Conservation (phyloP, 1,140 invertebrate genomes). For the Tetranychus cinnabarinus region DNA sequence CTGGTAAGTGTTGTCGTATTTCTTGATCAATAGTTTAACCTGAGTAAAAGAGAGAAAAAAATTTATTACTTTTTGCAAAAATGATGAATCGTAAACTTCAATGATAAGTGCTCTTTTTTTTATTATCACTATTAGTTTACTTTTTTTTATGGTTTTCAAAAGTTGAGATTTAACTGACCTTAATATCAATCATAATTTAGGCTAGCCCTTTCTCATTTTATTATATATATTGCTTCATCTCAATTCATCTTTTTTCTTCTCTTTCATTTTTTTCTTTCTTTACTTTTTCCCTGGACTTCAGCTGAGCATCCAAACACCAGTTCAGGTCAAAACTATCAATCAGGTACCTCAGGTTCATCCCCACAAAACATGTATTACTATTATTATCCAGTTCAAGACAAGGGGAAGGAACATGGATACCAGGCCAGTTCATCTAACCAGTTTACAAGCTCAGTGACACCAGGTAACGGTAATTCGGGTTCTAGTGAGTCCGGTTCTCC, state of each 20-base stretch:
- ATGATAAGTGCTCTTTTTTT: too few species aligned
- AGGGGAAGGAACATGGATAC: constrained; percentile 6
- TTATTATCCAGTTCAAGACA: constrained; percentile 15
- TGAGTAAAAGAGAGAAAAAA: too few species aligned
- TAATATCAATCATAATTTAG: too few species aligned
- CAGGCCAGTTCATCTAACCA: constrained; percentile 11
- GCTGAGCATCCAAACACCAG: neutral
- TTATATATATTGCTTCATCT: neutral
- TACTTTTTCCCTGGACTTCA: neutral
- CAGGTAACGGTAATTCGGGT: neutral
- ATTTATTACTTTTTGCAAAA: too few species aligned
- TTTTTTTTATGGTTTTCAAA: too few species aligned
- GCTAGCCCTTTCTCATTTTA: too few species aligned
- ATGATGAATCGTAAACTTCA: too few species aligned
- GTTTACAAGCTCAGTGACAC: constrained; percentile 6
- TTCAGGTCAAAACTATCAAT: neutral
- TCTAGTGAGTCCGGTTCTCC: neutral
- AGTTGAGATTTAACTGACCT: too few species aligned
- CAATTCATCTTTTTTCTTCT: neutral
- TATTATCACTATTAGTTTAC: too few species aligned
- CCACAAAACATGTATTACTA: constrained; percentile 15
- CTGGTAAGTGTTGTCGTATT: neutral
- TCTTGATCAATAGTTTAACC: too few species aligned
- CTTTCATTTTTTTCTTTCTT: neutral
- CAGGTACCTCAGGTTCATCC: neutral